phyloP scores from a whole-genome alignment of 2,113 vertebrate species.

The Bombycilla garrulus region DNA sequence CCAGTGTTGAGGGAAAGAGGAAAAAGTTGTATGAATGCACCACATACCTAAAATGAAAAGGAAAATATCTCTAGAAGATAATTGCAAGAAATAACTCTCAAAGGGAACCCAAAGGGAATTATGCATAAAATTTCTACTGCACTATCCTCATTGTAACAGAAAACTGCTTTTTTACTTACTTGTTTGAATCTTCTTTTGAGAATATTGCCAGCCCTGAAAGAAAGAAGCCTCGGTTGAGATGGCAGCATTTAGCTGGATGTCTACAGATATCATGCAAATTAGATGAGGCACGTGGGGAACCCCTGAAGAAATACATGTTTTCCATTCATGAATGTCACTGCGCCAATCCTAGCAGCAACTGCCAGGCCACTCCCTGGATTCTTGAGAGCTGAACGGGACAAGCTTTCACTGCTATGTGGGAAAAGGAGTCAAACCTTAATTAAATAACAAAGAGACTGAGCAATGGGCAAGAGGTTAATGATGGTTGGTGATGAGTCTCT shows the following conservation, averaged over 20 bases:
- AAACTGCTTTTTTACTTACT: conserved; percentile 59
- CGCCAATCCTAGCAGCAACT: not conserved
- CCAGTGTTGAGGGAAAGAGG: conserved; percentile 73
- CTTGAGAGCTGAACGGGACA: not conserved
- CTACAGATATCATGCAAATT: not conserved
- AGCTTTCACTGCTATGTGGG: not conserved
- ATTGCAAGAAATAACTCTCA: not conserved
- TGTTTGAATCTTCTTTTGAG: conserved; percentile 64
- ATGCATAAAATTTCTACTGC: not conserved
- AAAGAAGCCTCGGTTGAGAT: not conserved
- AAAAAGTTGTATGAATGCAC: conserved; percentile 78
- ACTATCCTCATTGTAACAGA: not conserved
- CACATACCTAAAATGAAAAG: conserved; percentile 59
- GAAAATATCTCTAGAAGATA: not conserved
- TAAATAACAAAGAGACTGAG: not conserved
- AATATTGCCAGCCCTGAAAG: conserved; percentile 73
- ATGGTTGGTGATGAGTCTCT: not conserved
- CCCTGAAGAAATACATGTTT: not conserved
- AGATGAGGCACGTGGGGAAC: not conserved
- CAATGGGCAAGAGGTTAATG: not conserved
- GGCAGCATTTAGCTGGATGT: not conserved
- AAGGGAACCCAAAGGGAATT: not conserved
- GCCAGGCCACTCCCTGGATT: not conserved
- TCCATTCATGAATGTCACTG: not conserved
- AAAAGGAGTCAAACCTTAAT: not conserved